Evolutionary conservation across 1,140 invertebrate genomes (phyloP), one percentile per base, ranked within the genome.

Genomic region (Zaprionus ghesquierei): DNA sequence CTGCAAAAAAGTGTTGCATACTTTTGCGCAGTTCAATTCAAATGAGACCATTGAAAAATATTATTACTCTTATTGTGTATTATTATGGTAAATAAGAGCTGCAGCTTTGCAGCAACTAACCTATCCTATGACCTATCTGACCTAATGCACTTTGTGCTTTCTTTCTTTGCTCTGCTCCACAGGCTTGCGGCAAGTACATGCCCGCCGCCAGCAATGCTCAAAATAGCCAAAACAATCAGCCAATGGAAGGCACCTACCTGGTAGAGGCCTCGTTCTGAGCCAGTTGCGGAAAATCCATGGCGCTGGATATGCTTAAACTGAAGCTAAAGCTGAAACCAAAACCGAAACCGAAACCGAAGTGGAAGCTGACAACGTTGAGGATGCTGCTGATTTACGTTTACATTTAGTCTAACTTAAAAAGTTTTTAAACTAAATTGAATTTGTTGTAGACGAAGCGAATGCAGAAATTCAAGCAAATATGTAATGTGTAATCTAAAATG

Each of bases 161-260:
- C 6, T 77, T 86, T 72, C 58, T 54, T 31, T 69, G 1, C 23
- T 49, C 13, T 66, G 22, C 35, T 78, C 71, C 46, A 50, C 64
- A 96, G 94, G 95, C 95, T 79, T 96, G 95, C 92, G 95, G 95
- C 89, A 96, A 96, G 92, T 96, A 96, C 93, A 96, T 96, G 94
- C 95, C 96, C 78, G 95, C 96, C 64, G 95, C 95, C 71, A 94
- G 95, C 90, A 95, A 94, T 73, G 95, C 94, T 79, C 95, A 95
- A 92, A 95, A 94, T 78, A 96, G 95, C 92, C 95, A 96, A 93
- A 95, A 95, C 70, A 95, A 95, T 89, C 95, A 95, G 73, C 95
- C 94, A 75, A 95, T 96, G 95, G 95, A 96, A 89, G 95, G 95
- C 87, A 96, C 96, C 81, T 96, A 96, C 92, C 93, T 97, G 84